Conservation (phyloP, 2,797 vertebrate genomes). For the Rhinella marina region DNA sequence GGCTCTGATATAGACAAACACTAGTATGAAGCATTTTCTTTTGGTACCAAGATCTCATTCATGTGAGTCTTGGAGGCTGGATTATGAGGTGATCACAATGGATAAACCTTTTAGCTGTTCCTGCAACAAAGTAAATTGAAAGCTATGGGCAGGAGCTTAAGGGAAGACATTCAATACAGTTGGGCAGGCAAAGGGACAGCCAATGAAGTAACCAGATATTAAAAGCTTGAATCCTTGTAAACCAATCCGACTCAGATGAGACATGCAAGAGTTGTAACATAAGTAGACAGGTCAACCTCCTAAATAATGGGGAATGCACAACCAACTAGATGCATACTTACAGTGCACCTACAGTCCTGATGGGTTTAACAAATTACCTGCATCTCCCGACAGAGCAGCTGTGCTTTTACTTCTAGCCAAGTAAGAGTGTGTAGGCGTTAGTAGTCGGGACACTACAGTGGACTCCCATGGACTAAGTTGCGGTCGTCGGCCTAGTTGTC, state of each 20-base stretch:
- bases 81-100: neutral
- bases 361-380: conserved; percentile 79
- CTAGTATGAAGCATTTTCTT: too few species aligned
- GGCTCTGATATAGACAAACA: too few species aligned
- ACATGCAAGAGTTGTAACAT: neutral
- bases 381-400: conserved; percentile 89
- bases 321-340: neutral
- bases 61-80: too few species aligned
- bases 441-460: conserved; percentile 90
- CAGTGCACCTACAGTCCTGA: neutral
- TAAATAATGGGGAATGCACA: neutral
- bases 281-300: neutral
- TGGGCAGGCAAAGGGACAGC: neutral
- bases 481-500: conserved; percentile 85
- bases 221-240: neutral
- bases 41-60: too few species aligned
- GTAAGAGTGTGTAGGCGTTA: conserved; percentile 95
- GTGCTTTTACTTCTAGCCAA: conserved; percentile 95
- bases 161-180: neutral
- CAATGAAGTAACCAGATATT: neutral
- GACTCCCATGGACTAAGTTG: conserved; percentile 93
- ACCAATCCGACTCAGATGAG: neutral
- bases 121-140: neutral
- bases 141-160: neutral
- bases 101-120: neutral